Conservation (phyloP, 30 jellyfish, hydroid and myxozoan genomes). For the Kudoa iwatai region DNA sequence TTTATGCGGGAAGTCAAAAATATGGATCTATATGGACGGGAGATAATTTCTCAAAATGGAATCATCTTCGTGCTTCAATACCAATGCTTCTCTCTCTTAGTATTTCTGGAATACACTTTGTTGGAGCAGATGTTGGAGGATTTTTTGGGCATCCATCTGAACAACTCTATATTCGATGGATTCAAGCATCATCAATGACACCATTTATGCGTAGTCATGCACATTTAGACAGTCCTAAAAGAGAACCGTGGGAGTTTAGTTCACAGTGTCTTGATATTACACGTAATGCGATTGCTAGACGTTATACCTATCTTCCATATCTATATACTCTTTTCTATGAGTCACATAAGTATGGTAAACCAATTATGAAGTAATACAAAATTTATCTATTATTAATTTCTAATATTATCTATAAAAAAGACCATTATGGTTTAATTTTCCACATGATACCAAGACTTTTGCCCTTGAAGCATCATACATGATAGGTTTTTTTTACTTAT, state of each 20-base stretch:
- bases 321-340: slow-evolving; percentile 33
- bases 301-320: slow-evolving; percentile 33
- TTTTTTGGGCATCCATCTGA: slow-evolving; percentile 58
- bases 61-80: slow-evolving; percentile 33
- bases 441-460: slow-evolving; percentile 39
- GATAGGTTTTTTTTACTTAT: slow-evolving; percentile 12
- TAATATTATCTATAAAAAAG: slow-evolving; percentile 2
- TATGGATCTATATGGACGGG: slow-evolving; percentile 95
- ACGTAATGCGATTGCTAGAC: slow-evolving; percentile 45
- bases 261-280: slow-evolving; percentile 17
- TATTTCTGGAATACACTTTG: slow-evolving; percentile 68
- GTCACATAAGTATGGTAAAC: slow-evolving; percentile 23
- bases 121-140: slow-evolving; percentile 99
- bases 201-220: slow-evolving; percentile 99
- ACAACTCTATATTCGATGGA: slow-evolving; percentile 63
- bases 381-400: not conserved
- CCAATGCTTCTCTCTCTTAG: slow-evolving; percentile 72
- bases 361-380: slow-evolving; percentile 36
- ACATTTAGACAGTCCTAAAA: slow-evolving; percentile 54
- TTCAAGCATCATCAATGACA: slow-evolving; percentile 15
- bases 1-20: slow-evolving; percentile 80
- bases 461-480: slow-evolving; percentile 40
- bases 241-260: slow-evolving; percentile 92
- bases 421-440: slow-evolving; percentile 68
- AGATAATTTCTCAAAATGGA: slow-evolving; percentile 77